Evolutionary conservation across 2,113 vertebrate genomes (phyloP).

Genomic region (Corythornis madagascariensis): DNA sequence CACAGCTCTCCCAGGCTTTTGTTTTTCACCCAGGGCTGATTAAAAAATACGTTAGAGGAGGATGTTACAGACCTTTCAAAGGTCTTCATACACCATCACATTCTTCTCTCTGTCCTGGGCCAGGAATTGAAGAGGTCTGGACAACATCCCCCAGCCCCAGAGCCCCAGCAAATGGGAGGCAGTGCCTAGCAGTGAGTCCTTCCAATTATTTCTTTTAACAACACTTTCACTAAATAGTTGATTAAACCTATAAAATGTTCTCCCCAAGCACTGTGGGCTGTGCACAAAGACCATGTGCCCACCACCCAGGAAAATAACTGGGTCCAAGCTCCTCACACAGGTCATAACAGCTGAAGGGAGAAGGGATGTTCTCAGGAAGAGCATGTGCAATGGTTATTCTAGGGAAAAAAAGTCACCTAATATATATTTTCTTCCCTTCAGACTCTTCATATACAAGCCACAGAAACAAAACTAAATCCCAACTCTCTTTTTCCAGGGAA

Average conservation of each 20-base stretch:
- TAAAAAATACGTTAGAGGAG: no score
- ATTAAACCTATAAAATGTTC: background rate
- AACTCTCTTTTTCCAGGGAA: background rate
- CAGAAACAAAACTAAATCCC: background rate
- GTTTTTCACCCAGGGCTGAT: no score
- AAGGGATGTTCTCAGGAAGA: background rate
- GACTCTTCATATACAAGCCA: background rate
- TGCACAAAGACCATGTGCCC: background rate
- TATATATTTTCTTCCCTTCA: background rate
- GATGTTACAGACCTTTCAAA: no score
- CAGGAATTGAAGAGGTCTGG: no score
- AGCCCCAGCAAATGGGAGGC: no score
- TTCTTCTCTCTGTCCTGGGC: no score
- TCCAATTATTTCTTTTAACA: background rate
- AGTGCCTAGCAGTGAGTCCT: background rate
- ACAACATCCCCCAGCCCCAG: no score
- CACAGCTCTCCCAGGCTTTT: no score
- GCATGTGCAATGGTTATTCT: fast-evolving
- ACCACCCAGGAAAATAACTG: background rate
- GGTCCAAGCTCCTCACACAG: background rate
- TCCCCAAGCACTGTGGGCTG: fast-evolving
- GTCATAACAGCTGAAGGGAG: fast-evolving
- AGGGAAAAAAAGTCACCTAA: background rate
- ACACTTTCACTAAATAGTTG: background rate
- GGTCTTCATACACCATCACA: no score